A percentile compares a stretch with the other conserved stretches of the same genome.
These are phyloP conservation scores for Rhinoderma darwinii DNA, from an alignment of 2,113 vertebrate species.

Conservation along the genomic window DNA sequence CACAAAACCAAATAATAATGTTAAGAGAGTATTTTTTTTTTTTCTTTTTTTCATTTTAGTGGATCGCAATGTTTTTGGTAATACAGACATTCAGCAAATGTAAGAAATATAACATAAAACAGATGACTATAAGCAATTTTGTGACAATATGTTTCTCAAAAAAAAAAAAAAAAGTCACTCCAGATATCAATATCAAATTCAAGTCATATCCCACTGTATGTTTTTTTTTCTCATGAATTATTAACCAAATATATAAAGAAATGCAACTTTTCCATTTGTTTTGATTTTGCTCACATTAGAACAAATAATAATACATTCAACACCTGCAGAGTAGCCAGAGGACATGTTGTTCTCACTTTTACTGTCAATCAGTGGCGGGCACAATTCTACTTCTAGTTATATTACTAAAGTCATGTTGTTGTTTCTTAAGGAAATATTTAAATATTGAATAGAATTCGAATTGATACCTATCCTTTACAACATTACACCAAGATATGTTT, in stretches of 20 bases:
- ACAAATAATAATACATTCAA: slow-evolving; percentile 35
- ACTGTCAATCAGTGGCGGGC: neutral
- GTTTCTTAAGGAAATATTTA: neutral
- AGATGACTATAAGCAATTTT: neutral
- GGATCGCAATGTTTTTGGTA: neutral
- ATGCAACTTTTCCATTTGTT: slow-evolving; percentile 20
- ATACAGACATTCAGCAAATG: neutral
- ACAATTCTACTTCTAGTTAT: slow-evolving; percentile 17
- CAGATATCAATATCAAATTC: slow-evolving; percentile 8
- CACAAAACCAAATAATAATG: too few relatives aligned
- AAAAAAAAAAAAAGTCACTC: neutral
- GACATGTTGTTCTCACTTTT: slow-evolving; percentile 28
- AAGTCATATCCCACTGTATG: neutral
- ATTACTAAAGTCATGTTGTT: slow-evolving; percentile 19
- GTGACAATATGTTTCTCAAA: neutral
- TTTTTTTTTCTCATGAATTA: slow-evolving; percentile 22
- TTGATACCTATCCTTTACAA: slow-evolving; percentile 32
- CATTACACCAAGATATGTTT: slow-evolving; percentile 22
- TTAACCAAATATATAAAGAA: neutral
- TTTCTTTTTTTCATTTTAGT: too few relatives aligned
- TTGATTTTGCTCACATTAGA: slow-evolving; percentile 30
- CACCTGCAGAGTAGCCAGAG: slow-evolving; percentile 22
- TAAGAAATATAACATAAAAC: neutral
- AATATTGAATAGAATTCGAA: slow-evolving; percentile 12
- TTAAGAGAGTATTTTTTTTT: too few relatives aligned